phyloP scores from a whole-genome alignment of 2,113 vertebrate species.

The Thryonomys swinderianus region DNA sequence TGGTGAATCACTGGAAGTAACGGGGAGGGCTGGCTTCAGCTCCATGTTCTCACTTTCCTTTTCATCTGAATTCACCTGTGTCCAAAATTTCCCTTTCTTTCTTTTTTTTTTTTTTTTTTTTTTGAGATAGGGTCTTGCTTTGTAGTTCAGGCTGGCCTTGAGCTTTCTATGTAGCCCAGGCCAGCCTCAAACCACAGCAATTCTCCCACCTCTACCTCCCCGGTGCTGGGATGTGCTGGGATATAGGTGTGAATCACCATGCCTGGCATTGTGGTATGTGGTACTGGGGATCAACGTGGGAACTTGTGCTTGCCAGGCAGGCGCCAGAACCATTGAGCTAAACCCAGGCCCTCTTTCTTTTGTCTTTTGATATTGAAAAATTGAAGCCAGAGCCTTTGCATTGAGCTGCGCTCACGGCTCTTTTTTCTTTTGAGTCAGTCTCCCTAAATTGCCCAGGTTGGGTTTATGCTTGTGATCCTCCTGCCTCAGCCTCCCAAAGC shows the following conservation, averaged over 20 bases:
- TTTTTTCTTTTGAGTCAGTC: not conserved
- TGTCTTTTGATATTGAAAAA: not conserved
- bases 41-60: not conserved
- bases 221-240: too few relatives aligned
- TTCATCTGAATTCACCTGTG: not conserved
- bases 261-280: too few relatives aligned
- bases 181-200: too few relatives aligned
- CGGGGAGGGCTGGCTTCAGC: not conserved
- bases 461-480: not conserved
- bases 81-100: not conserved
- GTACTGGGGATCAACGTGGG: too few relatives aligned
- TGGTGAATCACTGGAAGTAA: not conserved
- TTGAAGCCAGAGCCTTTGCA: not conserved
- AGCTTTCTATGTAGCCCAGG: too few relatives aligned
- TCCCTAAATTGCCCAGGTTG: not conserved
- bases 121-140: too few relatives aligned
- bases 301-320: too few relatives aligned
- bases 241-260: too few relatives aligned
- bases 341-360: too few relatives aligned
- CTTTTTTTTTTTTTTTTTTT: not conserved
- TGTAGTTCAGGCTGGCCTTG: too few relatives aligned
- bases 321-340: too few relatives aligned
- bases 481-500: not conserved
- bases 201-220: too few relatives aligned
- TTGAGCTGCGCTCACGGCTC: not conserved